Base-by-base conservation (phyloP, 2,113 vertebrate genomes). In the Cebus imitator region DNA sequence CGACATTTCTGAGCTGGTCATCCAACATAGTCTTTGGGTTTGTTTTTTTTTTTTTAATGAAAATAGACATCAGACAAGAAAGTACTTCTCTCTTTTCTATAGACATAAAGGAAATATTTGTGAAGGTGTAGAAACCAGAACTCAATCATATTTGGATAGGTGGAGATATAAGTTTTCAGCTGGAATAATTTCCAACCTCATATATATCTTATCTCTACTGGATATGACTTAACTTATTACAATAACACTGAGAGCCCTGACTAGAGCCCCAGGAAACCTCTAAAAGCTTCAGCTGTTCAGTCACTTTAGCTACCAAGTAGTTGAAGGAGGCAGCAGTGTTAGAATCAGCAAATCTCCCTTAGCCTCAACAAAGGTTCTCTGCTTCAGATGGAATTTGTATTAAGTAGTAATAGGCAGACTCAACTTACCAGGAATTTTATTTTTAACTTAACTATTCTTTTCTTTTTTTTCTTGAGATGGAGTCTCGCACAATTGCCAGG, bases 401-500 rank as follows among this genome's bases (percentile, higher is more conserved):
- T 13, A 87, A 90, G 87, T 25, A n/a, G 40, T 76, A 81, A 21
- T 9, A 64, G 18, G n/a, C 14, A 57, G 37, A 70, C 27, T 64
- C 55, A 48, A 87, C 23, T 40, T 64, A 87, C 84, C 17, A 50
- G 52, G 43, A 88, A 58, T 93, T 86, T 89, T 94, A 57, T 43
- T 90, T 68, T 90, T 84, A 87, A 84, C 37, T 90, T 93, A 58
- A 91, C 55, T 58, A 50, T 94, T 80, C 68, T 90, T 52, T 43
- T 43, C 4, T 43, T 43, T 43, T 43, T 43, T 52, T 52, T 52
- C 16, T 52, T 52, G 52, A 52, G 52, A 5, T 52, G 16, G 16
- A 52, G 16, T 52, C 52, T 52, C 52, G 1, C 52, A 17, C 16
- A 52, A 16, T 52, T 52, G 52, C 16, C 52, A 52, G 52, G 52